phyloP scores from a whole-genome alignment of 2,113 vertebrate species.

The Antechinus stuartii region DNA sequence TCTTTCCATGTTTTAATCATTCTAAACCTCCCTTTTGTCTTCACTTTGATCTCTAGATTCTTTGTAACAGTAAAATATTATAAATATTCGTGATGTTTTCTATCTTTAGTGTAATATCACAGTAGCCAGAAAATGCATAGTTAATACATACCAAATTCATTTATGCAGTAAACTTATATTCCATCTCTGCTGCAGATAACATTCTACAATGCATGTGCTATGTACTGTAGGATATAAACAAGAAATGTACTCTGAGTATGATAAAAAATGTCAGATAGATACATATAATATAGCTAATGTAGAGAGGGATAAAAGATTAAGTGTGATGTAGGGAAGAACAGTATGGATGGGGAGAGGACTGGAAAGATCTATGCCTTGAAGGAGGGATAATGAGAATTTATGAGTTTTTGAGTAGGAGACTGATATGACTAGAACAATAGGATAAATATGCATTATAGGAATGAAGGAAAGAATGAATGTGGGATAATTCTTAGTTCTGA shows the following conservation, averaged over 20 bases:
- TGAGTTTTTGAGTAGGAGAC: background rate
- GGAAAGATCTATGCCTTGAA: background rate
- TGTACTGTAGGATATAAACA: background rate
- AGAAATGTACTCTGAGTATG: background rate
- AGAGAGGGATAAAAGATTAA: background rate
- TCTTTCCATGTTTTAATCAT: background rate
- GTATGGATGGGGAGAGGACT: background rate
- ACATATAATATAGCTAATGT: background rate
- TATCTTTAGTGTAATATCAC: background rate
- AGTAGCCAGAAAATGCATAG: background rate
- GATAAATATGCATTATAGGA: background rate
- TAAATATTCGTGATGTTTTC: background rate
- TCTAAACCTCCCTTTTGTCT: background rate
- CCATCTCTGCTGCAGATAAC: background rate
- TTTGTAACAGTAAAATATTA: background rate
- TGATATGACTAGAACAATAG: background rate
- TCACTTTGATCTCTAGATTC: background rate
- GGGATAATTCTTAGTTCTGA: background rate
- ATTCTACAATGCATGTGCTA: background rate
- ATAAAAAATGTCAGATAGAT: background rate
- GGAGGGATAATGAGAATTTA: background rate
- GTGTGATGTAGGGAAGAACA: background rate
- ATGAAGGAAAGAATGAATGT: background rate
- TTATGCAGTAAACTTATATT: background rate
- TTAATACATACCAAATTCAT: background rate